phyloP scores from a whole-genome alignment of 2,888 invertebrate species.

The Tetranychus piercei region DNA sequence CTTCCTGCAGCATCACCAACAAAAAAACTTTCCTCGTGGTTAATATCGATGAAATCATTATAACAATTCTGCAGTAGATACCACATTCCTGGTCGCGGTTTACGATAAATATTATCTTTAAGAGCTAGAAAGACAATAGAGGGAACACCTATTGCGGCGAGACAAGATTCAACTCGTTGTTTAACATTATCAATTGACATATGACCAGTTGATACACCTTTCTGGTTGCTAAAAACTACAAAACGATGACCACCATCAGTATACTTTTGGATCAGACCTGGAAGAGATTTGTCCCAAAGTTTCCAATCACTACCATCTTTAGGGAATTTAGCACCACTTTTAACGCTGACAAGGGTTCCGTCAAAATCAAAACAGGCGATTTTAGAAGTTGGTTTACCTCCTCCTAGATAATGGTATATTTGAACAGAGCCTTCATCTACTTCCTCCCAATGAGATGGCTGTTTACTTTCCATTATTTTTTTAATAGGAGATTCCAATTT shows the following conservation, averaged over 20 bases:
- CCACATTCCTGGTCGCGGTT: conserved; percentile 20
- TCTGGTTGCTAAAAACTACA: conserved; percentile 23
- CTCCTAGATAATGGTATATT: conserved; percentile 16
- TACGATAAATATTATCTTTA: conserved; percentile 19
- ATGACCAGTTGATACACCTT: conserved; percentile 16
- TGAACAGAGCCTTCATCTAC: conserved; percentile 6
- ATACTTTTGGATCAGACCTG: not conserved
- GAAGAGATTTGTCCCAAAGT: conserved; percentile 13
- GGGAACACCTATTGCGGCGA: conserved; percentile 15
- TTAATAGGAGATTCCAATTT: not conserved
- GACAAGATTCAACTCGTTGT: conserved; percentile 13
- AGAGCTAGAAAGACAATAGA: conserved; percentile 19
- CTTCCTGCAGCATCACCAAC: conserved; percentile 23
- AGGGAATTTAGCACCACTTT: conserved; percentile 17
- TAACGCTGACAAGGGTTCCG: conserved; percentile 17
- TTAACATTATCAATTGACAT: conserved; percentile 16
- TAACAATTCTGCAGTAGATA: conserved; percentile 7
- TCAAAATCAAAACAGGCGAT: conserved; percentile 23
- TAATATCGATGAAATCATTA: conserved; percentile 15
- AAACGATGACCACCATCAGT: conserved; percentile 14
- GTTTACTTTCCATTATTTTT: not conserved
- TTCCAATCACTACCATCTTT: conserved; percentile 20
- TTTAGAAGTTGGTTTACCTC: conserved; percentile 13
- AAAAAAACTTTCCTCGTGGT: conserved; percentile 16
- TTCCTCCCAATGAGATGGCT: not conserved